Evolutionary conservation across 2,888 invertebrate genomes (phyloP).

Genomic region (Zygogramma bicolorata): DNA sequence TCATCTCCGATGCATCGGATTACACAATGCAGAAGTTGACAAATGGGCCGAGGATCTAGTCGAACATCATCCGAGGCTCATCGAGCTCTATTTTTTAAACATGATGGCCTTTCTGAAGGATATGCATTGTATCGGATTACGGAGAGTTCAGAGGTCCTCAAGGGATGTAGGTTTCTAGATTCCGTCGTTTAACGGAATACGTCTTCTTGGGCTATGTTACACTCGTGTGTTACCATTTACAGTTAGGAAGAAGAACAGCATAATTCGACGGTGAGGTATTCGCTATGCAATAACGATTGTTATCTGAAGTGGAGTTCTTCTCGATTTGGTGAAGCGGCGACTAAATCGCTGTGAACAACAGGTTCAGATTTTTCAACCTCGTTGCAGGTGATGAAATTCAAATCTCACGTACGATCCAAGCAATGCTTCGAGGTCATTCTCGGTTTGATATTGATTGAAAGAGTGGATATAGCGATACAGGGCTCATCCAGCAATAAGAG

Average conservation of each 20-base stretch:
- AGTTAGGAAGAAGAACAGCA: constrained; percentile 28
- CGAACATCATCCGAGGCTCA: constrained; percentile 5
- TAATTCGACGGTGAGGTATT: not conserved
- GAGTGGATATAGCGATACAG: no score
- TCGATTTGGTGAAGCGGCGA: not conserved
- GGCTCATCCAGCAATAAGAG: no score
- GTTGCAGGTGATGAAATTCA: no score
- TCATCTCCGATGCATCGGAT: no score
- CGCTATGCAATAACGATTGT: not conserved
- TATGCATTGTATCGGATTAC: constrained; percentile 25
- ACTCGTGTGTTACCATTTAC: constrained; percentile 51
- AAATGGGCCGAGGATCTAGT: constrained; percentile 35
- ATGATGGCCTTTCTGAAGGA: constrained; percentile 17
- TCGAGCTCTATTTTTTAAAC: not conserved
- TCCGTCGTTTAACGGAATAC: constrained; percentile 53
- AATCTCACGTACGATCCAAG: no score
- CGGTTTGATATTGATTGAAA: no score
- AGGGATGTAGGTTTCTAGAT: constrained; percentile 57
- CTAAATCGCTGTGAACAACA: not conserved
- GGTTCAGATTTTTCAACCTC: no score
- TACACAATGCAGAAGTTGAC: constrained; percentile 46
- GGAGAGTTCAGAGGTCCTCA: constrained; percentile 52
- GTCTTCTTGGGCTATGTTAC: constrained; percentile 19
- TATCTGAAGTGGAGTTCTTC: not conserved
- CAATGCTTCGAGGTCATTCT: no score